A percentile compares a stretch with the other conserved stretches of the same genome.
Conservation (phyloP, 1,140 invertebrate species). For the Eurytemora carolleeae region DNA sequence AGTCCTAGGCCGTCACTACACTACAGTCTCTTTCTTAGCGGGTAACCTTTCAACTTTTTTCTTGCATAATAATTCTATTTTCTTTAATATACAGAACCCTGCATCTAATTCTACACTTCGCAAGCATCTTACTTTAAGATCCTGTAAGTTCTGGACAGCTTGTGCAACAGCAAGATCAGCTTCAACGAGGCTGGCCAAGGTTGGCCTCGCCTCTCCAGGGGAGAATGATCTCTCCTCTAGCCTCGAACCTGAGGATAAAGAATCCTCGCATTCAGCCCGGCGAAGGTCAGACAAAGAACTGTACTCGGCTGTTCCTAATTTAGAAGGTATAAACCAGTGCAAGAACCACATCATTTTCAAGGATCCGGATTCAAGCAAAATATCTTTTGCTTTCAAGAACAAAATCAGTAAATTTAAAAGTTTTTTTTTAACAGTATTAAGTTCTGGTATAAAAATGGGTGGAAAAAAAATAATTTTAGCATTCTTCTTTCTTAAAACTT, state of each 20-base stretch:
- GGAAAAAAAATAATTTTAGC: no score
- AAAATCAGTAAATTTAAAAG: not conserved
- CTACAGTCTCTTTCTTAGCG: no score
- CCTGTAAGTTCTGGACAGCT: not conserved
- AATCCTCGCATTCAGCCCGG: not conserved
- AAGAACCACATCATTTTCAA: not conserved
- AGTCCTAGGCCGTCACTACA: no score
- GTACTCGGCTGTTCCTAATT: no score
- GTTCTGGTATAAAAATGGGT: not conserved
- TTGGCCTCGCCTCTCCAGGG: not conserved
- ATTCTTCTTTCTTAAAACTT: no score
- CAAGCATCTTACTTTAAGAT: not conserved
- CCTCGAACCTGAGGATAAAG: not conserved
- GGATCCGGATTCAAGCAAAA: not conserved
- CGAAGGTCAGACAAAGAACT: no score
- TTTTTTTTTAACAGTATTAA: not conserved
- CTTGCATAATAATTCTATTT: not conserved
- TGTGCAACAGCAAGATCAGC: not conserved
- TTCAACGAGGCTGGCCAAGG: not conserved
- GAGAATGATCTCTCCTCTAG: not conserved
- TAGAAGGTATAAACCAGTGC: not conserved
- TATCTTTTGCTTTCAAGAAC: not conserved
- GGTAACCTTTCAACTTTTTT: not conserved
- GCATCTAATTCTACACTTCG: not conserved
- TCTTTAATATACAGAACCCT: not conserved